Percentiles rank a stretch among this genome's conserved stretches.
Evolutionary conservation across 2,888 invertebrate species (phyloP).

Genomic region (Diadromus collaris): DNA sequence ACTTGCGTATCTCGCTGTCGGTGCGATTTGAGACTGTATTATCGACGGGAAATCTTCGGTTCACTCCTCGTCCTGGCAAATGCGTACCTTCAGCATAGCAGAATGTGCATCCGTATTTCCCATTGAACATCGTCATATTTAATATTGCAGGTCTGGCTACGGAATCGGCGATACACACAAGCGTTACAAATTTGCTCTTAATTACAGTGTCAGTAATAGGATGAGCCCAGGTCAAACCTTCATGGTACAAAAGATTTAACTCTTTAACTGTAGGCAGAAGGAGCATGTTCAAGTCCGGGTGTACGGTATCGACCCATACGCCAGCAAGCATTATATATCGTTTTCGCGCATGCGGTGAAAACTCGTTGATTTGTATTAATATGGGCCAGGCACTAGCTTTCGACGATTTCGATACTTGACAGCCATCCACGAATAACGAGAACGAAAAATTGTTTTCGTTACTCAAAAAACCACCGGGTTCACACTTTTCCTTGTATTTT

Average conservation of each 20-base stretch:
- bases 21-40: slow-evolving; percentile 1
- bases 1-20: slow-evolving; percentile 22
- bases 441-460: slow-evolving; percentile 48
- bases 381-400: slow-evolving; percentile 55
- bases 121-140: slow-evolving; percentile 50
- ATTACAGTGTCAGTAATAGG: slow-evolving; percentile 5
- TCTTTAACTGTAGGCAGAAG: too few species aligned
- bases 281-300: too few species aligned
- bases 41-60: slow-evolving; percentile 18
- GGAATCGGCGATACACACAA: slow-evolving; percentile 40
- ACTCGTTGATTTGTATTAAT: slow-evolving; percentile 48
- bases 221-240: too few species aligned
- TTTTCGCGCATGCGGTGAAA: slow-evolving; percentile 52
- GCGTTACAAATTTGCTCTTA: too few species aligned
- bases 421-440: slow-evolving; percentile 37
- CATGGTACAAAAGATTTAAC: too few species aligned
- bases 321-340: too few species aligned
- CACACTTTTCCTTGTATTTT: slow-evolving; percentile 31
- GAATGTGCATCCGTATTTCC: too few species aligned
- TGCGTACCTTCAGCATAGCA: slow-evolving; percentile 30
- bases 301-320: too few species aligned
- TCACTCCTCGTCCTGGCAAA: background rate
- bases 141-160: slow-evolving; percentile 39
- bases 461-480: slow-evolving; percentile 46
- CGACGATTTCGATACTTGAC: too few species aligned